These are phyloP conservation scores for Gobionotothen gibberifrons DNA, from an alignment of 2,797 vertebrate species.

Conservation along the genomic window DNA sequence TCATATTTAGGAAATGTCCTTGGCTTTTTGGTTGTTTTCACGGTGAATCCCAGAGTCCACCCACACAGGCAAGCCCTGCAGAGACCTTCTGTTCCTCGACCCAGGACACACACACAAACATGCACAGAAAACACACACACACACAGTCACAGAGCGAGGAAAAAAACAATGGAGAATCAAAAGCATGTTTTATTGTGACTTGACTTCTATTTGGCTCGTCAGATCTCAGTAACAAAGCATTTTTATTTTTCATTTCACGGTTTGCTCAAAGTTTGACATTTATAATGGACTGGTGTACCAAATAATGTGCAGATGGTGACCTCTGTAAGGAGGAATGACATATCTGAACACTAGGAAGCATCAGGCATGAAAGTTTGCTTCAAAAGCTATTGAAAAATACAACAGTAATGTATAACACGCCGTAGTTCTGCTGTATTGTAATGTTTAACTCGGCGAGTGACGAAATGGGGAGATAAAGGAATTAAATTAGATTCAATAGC, in stretches of 20 bases:
- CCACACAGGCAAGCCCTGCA: slow-evolving; percentile 87
- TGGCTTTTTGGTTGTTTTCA: slow-evolving; percentile 85
- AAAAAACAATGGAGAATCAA: slow-evolving; percentile 43
- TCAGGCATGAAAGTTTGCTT: background rate
- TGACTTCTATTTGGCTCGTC: slow-evolving; percentile 10
- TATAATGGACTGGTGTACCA: slow-evolving; percentile 29
- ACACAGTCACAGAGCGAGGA: slow-evolving; percentile 18
- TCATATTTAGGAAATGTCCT: slow-evolving; percentile 84
- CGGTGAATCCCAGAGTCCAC: slow-evolving; percentile 88
- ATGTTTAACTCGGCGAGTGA: slow-evolving; percentile 26
- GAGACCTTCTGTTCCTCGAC: slow-evolving; percentile 88
- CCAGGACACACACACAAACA: slow-evolving; percentile 68
- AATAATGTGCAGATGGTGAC: slow-evolving; percentile 44
- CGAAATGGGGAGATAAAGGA: slow-evolving; percentile 49
- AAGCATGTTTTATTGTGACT: slow-evolving; percentile 44
- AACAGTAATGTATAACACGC: background rate
- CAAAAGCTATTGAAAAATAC: background rate
- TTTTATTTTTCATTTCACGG: slow-evolving; percentile 48
- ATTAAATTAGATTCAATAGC: slow-evolving; percentile 56
- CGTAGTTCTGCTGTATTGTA: slow-evolving; percentile 13
- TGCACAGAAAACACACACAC: background rate
- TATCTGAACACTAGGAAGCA: slow-evolving; percentile 32
- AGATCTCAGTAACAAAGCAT: slow-evolving; percentile 32
- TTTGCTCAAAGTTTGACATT: slow-evolving; percentile 44
- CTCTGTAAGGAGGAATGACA: slow-evolving; percentile 14